phyloP scores from a whole-genome alignment of 1,140 invertebrate species.

The Uloborus diversus region DNA sequence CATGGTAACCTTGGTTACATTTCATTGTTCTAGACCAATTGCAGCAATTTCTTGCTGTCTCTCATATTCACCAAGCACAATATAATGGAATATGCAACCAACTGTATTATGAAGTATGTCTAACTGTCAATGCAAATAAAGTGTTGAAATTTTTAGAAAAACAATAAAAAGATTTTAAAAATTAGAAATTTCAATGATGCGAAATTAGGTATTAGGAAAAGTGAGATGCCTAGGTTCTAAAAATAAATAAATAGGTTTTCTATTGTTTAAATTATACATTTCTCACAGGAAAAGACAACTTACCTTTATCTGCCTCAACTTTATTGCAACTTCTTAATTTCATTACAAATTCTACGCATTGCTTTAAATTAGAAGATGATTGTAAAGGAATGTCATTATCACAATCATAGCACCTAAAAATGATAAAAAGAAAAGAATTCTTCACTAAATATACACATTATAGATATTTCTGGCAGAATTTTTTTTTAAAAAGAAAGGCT shows the following conservation, averaged over 20 bases:
- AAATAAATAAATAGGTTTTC: not conserved
- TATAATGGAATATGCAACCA: too few relatives aligned
- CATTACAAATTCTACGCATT: slow-evolving; percentile 64
- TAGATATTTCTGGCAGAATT: not conserved
- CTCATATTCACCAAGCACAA: too few relatives aligned
- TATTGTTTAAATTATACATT: not conserved
- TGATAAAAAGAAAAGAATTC: not conserved
- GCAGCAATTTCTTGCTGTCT: too few relatives aligned
- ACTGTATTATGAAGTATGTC: too few relatives aligned
- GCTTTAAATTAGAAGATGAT: slow-evolving; percentile 62
- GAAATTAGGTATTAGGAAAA: not conserved
- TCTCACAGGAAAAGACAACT: not conserved
- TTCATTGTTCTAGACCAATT: too few relatives aligned
- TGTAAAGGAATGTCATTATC: slow-evolving; percentile 65
- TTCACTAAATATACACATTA: not conserved
- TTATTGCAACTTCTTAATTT: slow-evolving; percentile 55
- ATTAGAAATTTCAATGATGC: not conserved
- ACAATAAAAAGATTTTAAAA: too few relatives aligned
- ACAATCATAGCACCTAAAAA: slow-evolving; percentile 67
- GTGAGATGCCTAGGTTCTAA: not conserved
- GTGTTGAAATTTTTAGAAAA: too few relatives aligned
- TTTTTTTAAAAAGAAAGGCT: not conserved
- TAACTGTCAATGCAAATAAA: too few relatives aligned
- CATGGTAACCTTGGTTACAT: too few relatives aligned
- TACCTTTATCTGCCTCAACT: not conserved